phyloP scores from a whole-genome alignment of 2,888 invertebrate species.

The Chloroclystis v-ata region DNA sequence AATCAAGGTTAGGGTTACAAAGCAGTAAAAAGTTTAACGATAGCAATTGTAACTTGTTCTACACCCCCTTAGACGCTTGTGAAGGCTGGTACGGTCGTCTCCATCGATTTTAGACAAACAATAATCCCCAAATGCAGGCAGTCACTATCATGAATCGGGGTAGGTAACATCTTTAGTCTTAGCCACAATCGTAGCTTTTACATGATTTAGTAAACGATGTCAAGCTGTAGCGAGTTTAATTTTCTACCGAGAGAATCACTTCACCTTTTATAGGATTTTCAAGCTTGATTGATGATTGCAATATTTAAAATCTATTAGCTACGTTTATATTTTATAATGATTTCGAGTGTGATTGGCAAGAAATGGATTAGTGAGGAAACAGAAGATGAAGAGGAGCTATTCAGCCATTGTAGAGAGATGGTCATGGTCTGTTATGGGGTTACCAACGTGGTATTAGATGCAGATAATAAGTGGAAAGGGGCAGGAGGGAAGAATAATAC shows the following conservation, averaged over 20 bases:
- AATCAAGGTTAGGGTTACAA: constrained; percentile 60
- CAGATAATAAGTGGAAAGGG: constrained; percentile 72
- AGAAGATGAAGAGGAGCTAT: constrained; percentile 68
- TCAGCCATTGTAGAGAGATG: constrained; percentile 72
- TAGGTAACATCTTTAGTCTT: constrained; percentile 33
- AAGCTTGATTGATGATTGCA: too few relatives aligned
- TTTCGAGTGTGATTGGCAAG: constrained; percentile 49
- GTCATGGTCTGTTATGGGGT: constrained; percentile 67
- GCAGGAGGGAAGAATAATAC: constrained; percentile 40
- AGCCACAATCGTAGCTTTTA: background rate
- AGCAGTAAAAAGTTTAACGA: constrained; percentile 58
- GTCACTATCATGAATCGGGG: constrained; percentile 53
- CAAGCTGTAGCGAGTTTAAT: too few relatives aligned
- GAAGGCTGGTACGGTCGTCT: constrained; percentile 61
- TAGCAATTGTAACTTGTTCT: constrained; percentile 57
- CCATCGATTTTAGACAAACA: constrained; percentile 65
- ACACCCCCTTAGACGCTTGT: constrained; percentile 42
- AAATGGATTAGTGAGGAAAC: constrained; percentile 79
- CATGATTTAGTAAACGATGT: background rate
- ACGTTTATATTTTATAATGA: constrained; percentile 47
- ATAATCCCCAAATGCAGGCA: constrained; percentile 38
- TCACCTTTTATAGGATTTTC: too few relatives aligned
- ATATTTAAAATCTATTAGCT: too few relatives aligned
- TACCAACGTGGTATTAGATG: constrained; percentile 63
- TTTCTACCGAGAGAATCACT: too few relatives aligned